Conservation (phyloP, 2,888 invertebrate species). For the Temnothorax ravouxi region DNA sequence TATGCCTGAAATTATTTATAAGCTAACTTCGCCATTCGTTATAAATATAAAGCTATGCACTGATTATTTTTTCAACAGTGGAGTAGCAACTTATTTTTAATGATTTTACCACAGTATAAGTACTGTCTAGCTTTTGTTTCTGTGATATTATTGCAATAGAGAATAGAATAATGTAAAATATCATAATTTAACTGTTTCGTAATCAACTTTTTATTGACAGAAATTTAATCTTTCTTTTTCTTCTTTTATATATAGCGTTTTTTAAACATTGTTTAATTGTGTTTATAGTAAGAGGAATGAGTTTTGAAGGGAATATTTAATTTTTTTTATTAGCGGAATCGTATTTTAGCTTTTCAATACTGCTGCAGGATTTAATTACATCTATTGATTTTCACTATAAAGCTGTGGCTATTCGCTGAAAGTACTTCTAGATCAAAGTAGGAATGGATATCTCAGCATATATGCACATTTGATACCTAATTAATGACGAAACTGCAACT, state of each 20-base stretch:
- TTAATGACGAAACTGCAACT: neutral
- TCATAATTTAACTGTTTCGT: neutral
- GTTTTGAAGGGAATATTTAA: constrained; percentile 22
- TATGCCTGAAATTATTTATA: constrained; percentile 21
- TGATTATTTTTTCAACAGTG: constrained; percentile 17
- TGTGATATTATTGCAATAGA: neutral
- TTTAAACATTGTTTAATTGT: neutral
- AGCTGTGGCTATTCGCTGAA: neutral
- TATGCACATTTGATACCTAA: constrained; percentile 1
- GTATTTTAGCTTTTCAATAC: constrained; percentile 19
- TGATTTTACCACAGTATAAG: neutral
- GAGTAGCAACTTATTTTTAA: neutral
- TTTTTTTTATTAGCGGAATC: neutral
- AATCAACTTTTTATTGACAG: neutral
- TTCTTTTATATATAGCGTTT: neutral
- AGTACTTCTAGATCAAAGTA: neutral
- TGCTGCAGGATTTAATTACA: constrained; percentile 31
- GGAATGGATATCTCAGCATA: neutral
- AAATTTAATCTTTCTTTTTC: neutral
- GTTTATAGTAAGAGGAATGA: constrained; percentile 10
- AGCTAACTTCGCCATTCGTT: neutral
- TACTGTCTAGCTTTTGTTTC: neutral
- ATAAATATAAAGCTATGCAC: neutral
- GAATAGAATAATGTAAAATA: constrained; percentile 14
- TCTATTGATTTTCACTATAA: constrained; percentile 30